phyloP scores from a whole-genome alignment of 2,797 vertebrate genomes.

The Semaprochilodus insignis region DNA sequence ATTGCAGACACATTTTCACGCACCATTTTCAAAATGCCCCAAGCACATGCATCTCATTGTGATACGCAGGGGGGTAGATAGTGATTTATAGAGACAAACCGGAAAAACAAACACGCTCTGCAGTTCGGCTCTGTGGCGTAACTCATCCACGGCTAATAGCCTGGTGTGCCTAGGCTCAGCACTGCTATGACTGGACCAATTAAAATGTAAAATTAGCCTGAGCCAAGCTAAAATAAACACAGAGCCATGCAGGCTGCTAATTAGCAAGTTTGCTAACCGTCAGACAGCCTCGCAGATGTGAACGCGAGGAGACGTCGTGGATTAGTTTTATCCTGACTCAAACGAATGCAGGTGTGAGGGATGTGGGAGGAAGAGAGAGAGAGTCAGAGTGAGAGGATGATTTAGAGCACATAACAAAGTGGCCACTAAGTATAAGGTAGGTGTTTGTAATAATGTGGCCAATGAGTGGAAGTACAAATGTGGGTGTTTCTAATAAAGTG shows the following conservation, averaged over 20 bases:
- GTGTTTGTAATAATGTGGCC: no score
- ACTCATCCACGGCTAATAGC: neutral
- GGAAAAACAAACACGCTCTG: neutral
- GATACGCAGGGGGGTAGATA: neutral
- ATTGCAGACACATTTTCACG: no score
- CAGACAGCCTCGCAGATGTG: conserved; percentile 27
- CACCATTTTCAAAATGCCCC: neutral
- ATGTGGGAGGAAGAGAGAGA: neutral
- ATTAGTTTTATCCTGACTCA: conserved; percentile 35
- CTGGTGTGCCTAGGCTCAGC: conserved; percentile 5
- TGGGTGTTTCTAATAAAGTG: no score
- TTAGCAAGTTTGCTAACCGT: conserved; percentile 20
- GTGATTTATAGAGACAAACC: neutral
- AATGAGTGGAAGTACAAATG: no score
- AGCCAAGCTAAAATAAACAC: neutral
- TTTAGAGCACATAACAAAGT: neutral
- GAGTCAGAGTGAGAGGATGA: neutral
- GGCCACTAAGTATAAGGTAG: no score
- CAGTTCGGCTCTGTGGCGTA: neutral
- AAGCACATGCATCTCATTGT: neutral
- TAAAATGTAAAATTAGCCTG: conserved; percentile 28
- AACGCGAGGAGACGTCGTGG: conserved; percentile 38
- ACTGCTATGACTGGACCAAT: neutral
- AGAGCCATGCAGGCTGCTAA: conserved; percentile 10
- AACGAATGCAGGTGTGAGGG: conserved; percentile 8